These are phyloP conservation scores for Ctenosaura bakeri DNA, from an alignment of 2,797 vertebrate species.

Conservation along the genomic window DNA sequence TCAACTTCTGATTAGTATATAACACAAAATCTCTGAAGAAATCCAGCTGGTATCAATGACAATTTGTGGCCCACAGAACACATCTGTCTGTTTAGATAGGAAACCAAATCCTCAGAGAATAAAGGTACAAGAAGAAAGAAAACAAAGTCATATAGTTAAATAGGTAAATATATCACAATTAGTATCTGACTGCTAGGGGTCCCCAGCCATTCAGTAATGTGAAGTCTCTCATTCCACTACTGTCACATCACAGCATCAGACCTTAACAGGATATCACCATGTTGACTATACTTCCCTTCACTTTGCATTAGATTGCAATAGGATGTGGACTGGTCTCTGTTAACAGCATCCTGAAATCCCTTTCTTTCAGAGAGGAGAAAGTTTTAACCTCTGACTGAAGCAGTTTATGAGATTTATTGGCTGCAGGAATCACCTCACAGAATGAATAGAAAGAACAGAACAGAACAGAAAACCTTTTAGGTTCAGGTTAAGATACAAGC, in stretches of 20 bases:
- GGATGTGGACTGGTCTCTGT: slow-evolving; percentile 69
- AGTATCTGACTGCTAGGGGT: slow-evolving; percentile 28
- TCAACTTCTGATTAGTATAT: background rate
- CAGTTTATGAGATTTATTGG: slow-evolving; percentile 27
- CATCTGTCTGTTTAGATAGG: background rate
- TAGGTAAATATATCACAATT: slow-evolving; percentile 39
- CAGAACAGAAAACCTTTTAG: background rate
- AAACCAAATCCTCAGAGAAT: rapidly evolving
- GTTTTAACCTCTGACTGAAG: slow-evolving; percentile 24
- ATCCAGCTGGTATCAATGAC: background rate
- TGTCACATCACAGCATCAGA: slow-evolving; percentile 62
- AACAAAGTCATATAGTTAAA: slow-evolving; percentile 16
- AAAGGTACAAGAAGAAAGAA: background rate
- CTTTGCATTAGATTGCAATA: slow-evolving; percentile 65
- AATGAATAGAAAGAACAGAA: background rate
- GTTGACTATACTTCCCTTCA: slow-evolving; percentile 69
- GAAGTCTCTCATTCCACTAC: slow-evolving; percentile 55
- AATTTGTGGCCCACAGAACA: rapidly evolving
- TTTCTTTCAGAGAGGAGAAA: slow-evolving; percentile 1
- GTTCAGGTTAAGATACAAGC: background rate
- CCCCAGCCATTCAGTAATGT: background rate
- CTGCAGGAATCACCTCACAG: slow-evolving; percentile 21
- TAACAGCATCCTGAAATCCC: slow-evolving; percentile 27
- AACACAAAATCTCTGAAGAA: slow-evolving; percentile 16
- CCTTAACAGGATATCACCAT: slow-evolving; percentile 70